Evolutionary conservation across 2,888 invertebrate genomes (phyloP).

Genomic region (Bellardia bayeri): DNA sequence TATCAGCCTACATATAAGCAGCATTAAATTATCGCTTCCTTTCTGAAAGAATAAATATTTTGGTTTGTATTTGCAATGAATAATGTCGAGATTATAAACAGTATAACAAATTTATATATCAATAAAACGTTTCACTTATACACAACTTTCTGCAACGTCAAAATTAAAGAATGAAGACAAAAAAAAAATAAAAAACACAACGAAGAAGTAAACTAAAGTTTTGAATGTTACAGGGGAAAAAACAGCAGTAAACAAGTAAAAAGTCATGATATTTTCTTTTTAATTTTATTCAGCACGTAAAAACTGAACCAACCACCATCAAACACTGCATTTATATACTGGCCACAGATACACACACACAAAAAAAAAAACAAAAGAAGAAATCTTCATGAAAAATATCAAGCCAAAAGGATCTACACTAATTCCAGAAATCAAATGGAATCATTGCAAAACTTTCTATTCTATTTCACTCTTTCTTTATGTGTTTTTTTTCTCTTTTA

Average conservation of each 20-base stretch:
- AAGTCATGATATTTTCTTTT: neutral
- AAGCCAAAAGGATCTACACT: conserved; percentile 52
- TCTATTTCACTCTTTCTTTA: neutral
- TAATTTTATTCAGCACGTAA: neutral
- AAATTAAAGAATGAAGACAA: no score
- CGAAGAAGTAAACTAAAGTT: conserved; percentile 18
- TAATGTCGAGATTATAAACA: no score
- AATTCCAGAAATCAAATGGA: conserved; percentile 70
- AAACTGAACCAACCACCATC: conserved; percentile 9
- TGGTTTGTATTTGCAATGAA: no score
- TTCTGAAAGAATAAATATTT: no score
- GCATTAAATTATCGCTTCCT: no score
- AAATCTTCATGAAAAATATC: conserved; percentile 45
- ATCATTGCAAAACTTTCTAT: conserved; percentile 69
- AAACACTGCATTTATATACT: neutral
- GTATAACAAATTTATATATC: no score
- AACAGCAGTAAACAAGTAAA: conserved; percentile 17
- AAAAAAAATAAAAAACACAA: neutral
- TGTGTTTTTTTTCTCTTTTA: conserved; percentile 25
- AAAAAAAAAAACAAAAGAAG: neutral
- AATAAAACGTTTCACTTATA: no score
- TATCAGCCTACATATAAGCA: no score
- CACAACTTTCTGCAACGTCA: no score
- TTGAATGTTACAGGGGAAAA: neutral
- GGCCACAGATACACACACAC: conserved; percentile 11